A percentile compares a stretch with the other conserved stretches of the same genome.
Conservation (phyloP, 2,113 vertebrate genomes). For the Hemibagrus wyckioides region DNA sequence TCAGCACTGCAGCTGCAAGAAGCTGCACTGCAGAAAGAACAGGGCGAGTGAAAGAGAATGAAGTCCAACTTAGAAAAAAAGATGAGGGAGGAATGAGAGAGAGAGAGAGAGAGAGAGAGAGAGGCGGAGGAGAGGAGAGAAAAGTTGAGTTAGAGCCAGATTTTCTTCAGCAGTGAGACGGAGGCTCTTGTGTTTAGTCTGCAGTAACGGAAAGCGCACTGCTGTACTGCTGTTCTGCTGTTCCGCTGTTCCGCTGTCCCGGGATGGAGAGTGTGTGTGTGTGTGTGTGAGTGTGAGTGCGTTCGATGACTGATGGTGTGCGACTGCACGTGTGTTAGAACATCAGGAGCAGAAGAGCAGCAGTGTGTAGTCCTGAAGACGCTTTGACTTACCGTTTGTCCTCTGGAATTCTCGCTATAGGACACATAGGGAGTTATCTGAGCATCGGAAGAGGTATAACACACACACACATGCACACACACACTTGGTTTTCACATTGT, state of each 20-base stretch:
- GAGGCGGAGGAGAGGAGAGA: slow-evolving; percentile 53
- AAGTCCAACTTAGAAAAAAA: slow-evolving; percentile 40
- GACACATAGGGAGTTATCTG: slow-evolving; percentile 72
- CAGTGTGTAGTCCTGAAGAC: slow-evolving; percentile 28
- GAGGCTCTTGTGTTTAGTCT: slow-evolving; percentile 37
- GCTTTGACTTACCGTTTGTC: slow-evolving; percentile 34
- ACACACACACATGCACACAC: slow-evolving; percentile 30
- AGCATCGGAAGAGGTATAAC: slow-evolving; percentile 51
- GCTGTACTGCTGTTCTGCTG: slow-evolving; percentile 29
- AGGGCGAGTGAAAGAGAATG: slow-evolving; percentile 66
- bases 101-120: slow-evolving; percentile 47
- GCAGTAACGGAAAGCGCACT: slow-evolving; percentile 35
- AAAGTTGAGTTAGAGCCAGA: slow-evolving; percentile 69
- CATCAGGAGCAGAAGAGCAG: slow-evolving; percentile 35
- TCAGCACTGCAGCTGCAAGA: slow-evolving; percentile 5
- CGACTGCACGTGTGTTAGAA: not conserved
- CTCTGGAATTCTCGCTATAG: slow-evolving; percentile 73
- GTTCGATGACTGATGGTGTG: not conserved
- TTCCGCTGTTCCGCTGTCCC: slow-evolving; percentile 34
- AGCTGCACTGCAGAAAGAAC: slow-evolving; percentile 76
- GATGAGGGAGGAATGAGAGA: slow-evolving; percentile 39
- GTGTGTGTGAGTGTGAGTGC: slow-evolving; percentile 20
- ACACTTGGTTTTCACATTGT: not conserved
- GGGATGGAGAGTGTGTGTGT: slow-evolving; percentile 16
- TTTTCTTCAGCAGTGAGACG: slow-evolving; percentile 46